Base-by-base conservation (phyloP, 2,113 vertebrate genomes). In the Siphamia tubifer region DNA sequence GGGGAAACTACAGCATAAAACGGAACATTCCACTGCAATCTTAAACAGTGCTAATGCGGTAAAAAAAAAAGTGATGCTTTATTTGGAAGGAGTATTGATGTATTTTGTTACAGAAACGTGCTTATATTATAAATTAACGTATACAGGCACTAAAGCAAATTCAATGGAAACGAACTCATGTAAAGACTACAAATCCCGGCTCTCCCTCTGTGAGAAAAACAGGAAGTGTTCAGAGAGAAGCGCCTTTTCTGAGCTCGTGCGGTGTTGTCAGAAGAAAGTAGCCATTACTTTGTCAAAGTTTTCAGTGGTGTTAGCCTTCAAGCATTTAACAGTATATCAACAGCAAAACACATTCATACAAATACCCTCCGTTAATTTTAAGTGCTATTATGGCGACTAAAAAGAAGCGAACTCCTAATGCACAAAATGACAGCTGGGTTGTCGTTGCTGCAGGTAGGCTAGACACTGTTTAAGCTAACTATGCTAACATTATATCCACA, bases 381-480 rank as follows among this genome's bases (percentile, higher is more conserved):
- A 15, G 0, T 2, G 35, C 1, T 35, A 63, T 4, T 24, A 94
- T 94, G 93, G 56, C 87, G 0, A 43, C 87, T 6, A 94, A 85
- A 65, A 93, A 92, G 89, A 93, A 91, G 72, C 89, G 86, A 6
- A 65, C 79, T 4, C 34, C 57, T n/a, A 68, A 60, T n/a, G 35
- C 27, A 8, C 38, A 74, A 2, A 90, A 48, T 53, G 85, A 87
- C 66, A 90, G 87, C 28, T 93, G 92, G 92, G 89, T 94, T 19
- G 83, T 90, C n/a, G 68, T 94, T 4, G 88, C 86, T n/a, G 75
- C 91, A 84, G 87, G 87, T 89, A 47, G 12, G 64, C 40, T 30
- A 6, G 10, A 17, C 25, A 13, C 8, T 3, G 8, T 3, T 2
- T 23, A 4, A 36, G 71, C 62, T 60, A 71, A 57, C 27, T 1